These are phyloP conservation scores for Chlorodrepanis virens DNA, from an alignment of 2,113 vertebrate genomes.

Conservation along the genomic window DNA sequence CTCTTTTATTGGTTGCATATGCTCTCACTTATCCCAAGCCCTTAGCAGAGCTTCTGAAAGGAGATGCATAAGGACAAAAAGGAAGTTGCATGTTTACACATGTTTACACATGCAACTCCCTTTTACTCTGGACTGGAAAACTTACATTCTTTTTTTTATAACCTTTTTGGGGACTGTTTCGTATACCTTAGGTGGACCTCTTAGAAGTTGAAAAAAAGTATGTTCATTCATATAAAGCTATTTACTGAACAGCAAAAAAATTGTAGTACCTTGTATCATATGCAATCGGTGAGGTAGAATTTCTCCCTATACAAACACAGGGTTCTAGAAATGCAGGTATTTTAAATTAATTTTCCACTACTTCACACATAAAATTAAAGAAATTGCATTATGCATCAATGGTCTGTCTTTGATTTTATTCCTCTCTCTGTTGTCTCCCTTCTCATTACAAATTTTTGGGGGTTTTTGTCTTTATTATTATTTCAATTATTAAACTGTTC, in stretches of 20 bases:
- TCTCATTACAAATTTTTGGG: not conserved
- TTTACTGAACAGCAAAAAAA: not conserved
- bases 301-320: not conserved
- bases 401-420: not conserved
- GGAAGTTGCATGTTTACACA: not conserved
- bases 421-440: not conserved
- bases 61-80: not conserved
- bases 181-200: not conserved
- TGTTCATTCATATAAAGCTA: not conserved
- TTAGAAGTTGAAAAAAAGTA: not conserved
- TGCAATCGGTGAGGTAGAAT: not conserved
- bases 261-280: not conserved
- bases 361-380: not conserved
- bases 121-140: not conserved
- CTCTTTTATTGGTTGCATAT: not conserved
- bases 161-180: not conserved
- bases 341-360: not conserved
- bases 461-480: not conserved
- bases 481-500: not conserved
- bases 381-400: not conserved
- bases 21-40: not conserved
- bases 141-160: fast-evolving
- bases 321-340: not conserved
- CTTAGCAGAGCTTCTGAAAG: not conserved
- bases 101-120: not conserved